phyloP scores from a whole-genome alignment of 1,140 invertebrate genomes.

The Rhopalosiphum padi region DNA sequence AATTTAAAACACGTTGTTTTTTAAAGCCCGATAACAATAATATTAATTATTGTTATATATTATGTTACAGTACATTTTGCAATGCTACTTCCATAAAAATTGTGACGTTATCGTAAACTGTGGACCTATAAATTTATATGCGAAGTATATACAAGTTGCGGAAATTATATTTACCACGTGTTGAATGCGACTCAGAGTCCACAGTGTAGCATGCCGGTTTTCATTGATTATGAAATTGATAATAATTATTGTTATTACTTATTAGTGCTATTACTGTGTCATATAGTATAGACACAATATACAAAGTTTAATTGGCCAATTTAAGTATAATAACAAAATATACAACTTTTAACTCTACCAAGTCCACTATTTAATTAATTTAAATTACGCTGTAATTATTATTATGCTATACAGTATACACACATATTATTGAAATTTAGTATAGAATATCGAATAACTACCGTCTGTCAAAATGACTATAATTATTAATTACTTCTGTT shows the following conservation, averaged over 20 bases:
- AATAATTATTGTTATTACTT: not conserved
- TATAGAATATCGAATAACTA: not conserved
- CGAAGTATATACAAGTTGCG: not conserved
- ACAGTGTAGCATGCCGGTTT: not conserved
- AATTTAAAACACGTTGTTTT: not conserved
- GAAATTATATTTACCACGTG: not conserved
- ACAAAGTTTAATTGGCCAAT: not conserved
- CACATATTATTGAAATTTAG: not conserved
- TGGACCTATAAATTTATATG: constrained; percentile 6
- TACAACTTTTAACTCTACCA: not conserved
- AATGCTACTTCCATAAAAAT: not conserved
- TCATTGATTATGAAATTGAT: constrained; percentile 33
- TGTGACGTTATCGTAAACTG: not conserved
- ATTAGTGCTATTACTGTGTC: not conserved
- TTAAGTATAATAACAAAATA: constrained; percentile 2
- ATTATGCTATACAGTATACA: not conserved
- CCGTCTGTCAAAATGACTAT: not conserved
- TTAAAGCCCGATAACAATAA: not conserved
- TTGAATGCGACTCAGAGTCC: not conserved
- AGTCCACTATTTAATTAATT: not conserved
- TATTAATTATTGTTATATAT: not conserved
- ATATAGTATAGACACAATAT: not conserved
- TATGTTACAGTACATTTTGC: not conserved
- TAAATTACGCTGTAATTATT: not conserved
- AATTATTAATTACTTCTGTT: not conserved